Evolutionary conservation across 2,113 vertebrate genomes (phyloP).

Genomic region (Lutjanus erythropterus): DNA sequence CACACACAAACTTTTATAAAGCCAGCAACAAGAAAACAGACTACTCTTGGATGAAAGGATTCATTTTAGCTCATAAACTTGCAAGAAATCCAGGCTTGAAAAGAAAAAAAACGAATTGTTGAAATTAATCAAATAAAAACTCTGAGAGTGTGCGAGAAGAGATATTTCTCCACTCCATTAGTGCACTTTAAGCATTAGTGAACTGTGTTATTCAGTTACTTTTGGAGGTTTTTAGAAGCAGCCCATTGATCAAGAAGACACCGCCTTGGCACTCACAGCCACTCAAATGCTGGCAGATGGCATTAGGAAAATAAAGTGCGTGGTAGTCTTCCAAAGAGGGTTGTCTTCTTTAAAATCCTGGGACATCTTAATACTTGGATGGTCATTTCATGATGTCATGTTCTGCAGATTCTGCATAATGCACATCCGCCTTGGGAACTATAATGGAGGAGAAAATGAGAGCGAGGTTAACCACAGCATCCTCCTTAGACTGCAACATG

Average conservation of each 20-base stretch:
- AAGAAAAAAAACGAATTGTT: constrained; percentile 68
- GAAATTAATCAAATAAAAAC: constrained; percentile 69
- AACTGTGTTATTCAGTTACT: constrained; percentile 73
- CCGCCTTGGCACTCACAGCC: constrained; percentile 60
- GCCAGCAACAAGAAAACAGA: constrained; percentile 25
- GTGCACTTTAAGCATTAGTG: constrained; percentile 68
- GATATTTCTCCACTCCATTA: constrained; percentile 73
- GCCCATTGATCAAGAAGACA: constrained; percentile 71
- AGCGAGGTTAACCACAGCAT: constrained; percentile 23
- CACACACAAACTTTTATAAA: constrained; percentile 30
- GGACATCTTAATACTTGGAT: constrained; percentile 22
- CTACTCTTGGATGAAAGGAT: constrained; percentile 21
- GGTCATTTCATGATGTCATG: constrained; percentile 47
- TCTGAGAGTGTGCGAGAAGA: constrained; percentile 44
- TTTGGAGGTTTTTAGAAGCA: constrained; percentile 65
- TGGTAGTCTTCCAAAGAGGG: constrained; percentile 17
- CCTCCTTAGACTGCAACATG: constrained; percentile 6
- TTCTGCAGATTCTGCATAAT: constrained; percentile 34
- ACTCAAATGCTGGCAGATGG: constrained; percentile 43
- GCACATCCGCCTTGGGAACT: constrained; percentile 18
- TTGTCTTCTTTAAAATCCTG: constrained; percentile 27
- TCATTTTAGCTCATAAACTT: constrained; percentile 42
- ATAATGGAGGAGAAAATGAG: constrained; percentile 26
- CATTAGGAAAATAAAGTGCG: constrained; percentile 56
- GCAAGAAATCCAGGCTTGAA: constrained; percentile 51